Evolutionary conservation across 2,888 invertebrate genomes (phyloP), one percentile per base, ranked within the genome.

Genomic region (Eupithecia vulgata): DNA sequence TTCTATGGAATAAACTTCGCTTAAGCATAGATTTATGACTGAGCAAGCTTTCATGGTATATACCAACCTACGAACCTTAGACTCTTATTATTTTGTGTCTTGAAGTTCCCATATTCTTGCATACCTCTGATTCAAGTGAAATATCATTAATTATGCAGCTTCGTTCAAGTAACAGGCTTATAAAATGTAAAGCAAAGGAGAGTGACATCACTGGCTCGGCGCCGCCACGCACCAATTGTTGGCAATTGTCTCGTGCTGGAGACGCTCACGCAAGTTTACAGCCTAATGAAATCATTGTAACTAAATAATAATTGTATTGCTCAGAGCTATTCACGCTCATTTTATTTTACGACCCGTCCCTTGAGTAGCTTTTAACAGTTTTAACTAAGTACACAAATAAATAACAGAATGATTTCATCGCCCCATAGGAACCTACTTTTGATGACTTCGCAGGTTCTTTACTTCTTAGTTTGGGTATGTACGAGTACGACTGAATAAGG

Each of bases 141-240:
- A 57, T 57, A 1, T 57, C 57, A 52, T 4, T 57, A 21, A 52
- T 4, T 57, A 25, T 5, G 12, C 13, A 57, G 12, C 25, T 25
- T 25, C 57, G 5, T 5, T 13, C 25, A 25, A 57, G 25, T 25
- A 34, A 61, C 34, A 34, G 30, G 17, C 34, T 61, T 34, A 0
- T 61, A 61, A 68, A 76, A 71, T 71, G 57, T 62, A 73, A 74
- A 81, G 75, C 81, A 78, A 77, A 76, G 79, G 78, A 80, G 79
- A 80, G 85, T 93, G 93, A 93, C 93, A 93, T 93, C 93, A 93
- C 87, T 82, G 81, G 93, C 93, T 93, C 93, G 81, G 93, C 93
- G 94, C 93, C 92, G 87, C 85, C 85, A 80, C 87, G 88, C 88
- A 88, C 89, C 92, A 93, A 93, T 93, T 93, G 91, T 79, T 77